Evolutionary conservation across 2,797 vertebrate species (phyloP).

Genomic region (Falco peregrinus): DNA sequence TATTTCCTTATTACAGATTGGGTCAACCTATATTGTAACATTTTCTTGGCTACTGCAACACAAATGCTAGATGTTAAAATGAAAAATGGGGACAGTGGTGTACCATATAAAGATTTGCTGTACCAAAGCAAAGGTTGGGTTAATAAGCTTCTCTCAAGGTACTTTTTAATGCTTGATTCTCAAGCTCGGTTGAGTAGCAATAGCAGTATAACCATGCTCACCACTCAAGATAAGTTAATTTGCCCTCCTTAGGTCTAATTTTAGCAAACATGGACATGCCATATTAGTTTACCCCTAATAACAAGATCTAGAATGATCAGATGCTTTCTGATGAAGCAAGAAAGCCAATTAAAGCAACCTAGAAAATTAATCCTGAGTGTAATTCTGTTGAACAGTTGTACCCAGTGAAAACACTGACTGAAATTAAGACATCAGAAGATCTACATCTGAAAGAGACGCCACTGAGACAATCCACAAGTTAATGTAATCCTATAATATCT

Average conservation of each 20-base stretch:
- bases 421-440: constrained; percentile 12
- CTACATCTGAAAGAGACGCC: not conserved
- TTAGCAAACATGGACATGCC: not conserved
- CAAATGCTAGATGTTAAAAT: not conserved
- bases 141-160: not conserved
- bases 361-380: not conserved
- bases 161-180: not conserved
- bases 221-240: not conserved
- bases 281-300: not conserved
- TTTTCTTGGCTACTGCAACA: not conserved
- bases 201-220: not conserved
- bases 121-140: not conserved
- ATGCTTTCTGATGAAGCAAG: not conserved
- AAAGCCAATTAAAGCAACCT: not conserved
- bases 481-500: constrained; percentile 37
- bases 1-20: not conserved
- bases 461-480: not conserved
- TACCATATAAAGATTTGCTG: not conserved
- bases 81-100: not conserved
- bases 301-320: not conserved
- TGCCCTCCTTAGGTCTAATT: not conserved
- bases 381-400: not conserved
- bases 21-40: not conserved
- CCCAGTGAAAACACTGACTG: not conserved
- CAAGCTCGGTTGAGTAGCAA: not conserved